Evolutionary conservation across 2,797 vertebrate species (phyloP).

Genomic region (Discoglossus pictus): DNA sequence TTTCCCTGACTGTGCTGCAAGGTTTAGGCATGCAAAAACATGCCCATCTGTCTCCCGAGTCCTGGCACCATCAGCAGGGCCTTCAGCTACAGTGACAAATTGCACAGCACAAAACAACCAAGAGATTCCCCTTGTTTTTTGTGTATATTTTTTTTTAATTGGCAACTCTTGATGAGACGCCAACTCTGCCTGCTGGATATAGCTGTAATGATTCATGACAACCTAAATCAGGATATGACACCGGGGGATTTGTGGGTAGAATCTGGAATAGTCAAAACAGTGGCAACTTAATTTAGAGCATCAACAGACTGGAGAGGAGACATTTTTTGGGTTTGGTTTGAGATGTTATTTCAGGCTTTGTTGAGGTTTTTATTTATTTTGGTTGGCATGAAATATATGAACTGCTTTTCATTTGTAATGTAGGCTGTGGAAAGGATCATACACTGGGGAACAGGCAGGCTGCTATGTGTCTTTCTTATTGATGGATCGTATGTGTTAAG

Average conservation of each 20-base stretch:
- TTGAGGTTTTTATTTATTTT: too few relatives aligned
- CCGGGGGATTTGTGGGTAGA: neutral
- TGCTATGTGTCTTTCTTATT: too few relatives aligned
- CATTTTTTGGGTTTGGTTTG: too few relatives aligned
- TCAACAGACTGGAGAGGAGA: neutral
- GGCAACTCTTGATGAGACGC: neutral
- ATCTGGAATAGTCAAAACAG: neutral
- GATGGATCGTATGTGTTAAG: too few relatives aligned
- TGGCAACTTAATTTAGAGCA: neutral
- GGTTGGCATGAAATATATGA: too few relatives aligned
- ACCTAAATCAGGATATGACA: neutral
- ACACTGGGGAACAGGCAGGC: too few relatives aligned
- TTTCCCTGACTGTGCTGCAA: constrained; percentile 5
- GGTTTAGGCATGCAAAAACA: constrained; percentile 5
- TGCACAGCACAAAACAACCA: neutral
- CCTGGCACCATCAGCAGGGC: neutral
- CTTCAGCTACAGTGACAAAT: constrained; percentile 5
- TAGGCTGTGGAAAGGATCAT: too few relatives aligned
- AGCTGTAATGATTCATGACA: neutral
- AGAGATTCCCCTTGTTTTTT: neutral
- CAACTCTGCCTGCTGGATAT: neutral
- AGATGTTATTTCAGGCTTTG: too few relatives aligned
- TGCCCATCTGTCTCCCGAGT: constrained; percentile 9
- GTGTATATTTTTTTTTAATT: neutral
- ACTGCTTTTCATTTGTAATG: too few relatives aligned